Conservation (phyloP, 2,113 vertebrate species). For the Nothoprocta perdicaria region DNA sequence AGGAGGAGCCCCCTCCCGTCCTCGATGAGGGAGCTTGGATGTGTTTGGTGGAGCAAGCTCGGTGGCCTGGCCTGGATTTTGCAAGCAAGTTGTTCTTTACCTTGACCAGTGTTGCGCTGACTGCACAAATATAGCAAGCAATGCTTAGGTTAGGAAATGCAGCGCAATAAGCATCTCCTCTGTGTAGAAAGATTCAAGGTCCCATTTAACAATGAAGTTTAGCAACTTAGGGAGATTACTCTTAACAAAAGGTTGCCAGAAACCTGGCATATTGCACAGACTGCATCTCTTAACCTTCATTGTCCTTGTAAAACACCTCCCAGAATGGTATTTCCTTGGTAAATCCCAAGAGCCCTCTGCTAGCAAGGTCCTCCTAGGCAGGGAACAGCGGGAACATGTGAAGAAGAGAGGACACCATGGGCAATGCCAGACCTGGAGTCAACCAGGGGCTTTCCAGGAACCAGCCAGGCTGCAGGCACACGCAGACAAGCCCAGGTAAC, state of each 20-base stretch:
- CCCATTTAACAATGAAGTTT: neutral
- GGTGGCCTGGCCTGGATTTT: accelerated
- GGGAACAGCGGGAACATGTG: neutral
- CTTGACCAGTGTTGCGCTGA: neutral
- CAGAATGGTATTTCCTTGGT: neutral
- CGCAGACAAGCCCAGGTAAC: neutral
- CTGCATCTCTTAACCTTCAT: neutral
- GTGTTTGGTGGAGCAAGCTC: neutral
- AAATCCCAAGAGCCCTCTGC: too few relatives aligned
- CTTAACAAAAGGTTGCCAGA: neutral
- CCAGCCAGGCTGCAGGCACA: neutral
- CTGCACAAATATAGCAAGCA: neutral
- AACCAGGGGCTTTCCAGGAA: neutral
- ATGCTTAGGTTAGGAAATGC: neutral
- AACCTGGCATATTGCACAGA: neutral
- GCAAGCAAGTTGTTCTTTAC: neutral
- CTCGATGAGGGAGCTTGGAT: neutral
- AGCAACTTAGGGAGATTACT: neutral
- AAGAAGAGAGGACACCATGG: neutral
- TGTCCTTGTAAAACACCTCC: neutral
- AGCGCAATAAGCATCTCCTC: neutral
- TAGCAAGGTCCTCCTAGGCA: neutral
- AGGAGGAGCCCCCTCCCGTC: neutral
- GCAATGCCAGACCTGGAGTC: accelerated
- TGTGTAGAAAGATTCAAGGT: neutral